Evolutionary conservation across 2,797 vertebrate species (phyloP).

Genomic region (Enteromius viviparus): DNA sequence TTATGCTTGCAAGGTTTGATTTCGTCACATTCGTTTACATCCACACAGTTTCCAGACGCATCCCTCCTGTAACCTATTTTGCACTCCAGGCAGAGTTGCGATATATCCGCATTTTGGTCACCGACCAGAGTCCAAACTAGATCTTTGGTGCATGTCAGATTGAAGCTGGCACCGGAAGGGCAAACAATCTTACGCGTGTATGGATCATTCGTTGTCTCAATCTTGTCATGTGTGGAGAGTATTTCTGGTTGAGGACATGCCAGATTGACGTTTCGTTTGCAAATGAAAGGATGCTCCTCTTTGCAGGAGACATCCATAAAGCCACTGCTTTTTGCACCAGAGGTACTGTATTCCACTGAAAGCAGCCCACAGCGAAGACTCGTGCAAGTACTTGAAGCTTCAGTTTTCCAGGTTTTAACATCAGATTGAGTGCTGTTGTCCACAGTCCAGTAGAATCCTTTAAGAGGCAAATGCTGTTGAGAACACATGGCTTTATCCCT

Average conservation of each 20-base stretch:
- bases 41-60: slow-evolving; percentile 58
- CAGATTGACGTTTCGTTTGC: slow-evolving; percentile 61
- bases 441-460: slow-evolving; percentile 81
- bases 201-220: background rate
- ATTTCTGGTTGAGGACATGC: slow-evolving; percentile 21
- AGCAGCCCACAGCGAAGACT: slow-evolving; percentile 74
- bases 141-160: slow-evolving; percentile 66
- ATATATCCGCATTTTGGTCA: slow-evolving; percentile 41
- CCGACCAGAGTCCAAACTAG: slow-evolving; percentile 60
- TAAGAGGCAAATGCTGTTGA: slow-evolving; percentile 63
- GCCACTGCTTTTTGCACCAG: slow-evolving; percentile 59
- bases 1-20: slow-evolving; percentile 49
- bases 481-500: slow-evolving; percentile 70
- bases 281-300: slow-evolving; percentile 72
- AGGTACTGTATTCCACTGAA: background rate
- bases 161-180: slow-evolving; percentile 48
- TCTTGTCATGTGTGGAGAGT: slow-evolving; percentile 17
- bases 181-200: slow-evolving; percentile 69
- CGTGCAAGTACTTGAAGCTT: slow-evolving; percentile 75
- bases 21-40: slow-evolving; percentile 66
- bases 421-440: slow-evolving; percentile 47
- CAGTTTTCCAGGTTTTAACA: slow-evolving; percentile 70
- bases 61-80: slow-evolving; percentile 55
- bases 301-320: slow-evolving; percentile 72
- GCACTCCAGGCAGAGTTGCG: slow-evolving; percentile 67